Evolutionary conservation across 2,888 invertebrate species (phyloP), one percentile per base, ranked within the genome.

Genomic region (Podotricha telesiphe): DNA sequence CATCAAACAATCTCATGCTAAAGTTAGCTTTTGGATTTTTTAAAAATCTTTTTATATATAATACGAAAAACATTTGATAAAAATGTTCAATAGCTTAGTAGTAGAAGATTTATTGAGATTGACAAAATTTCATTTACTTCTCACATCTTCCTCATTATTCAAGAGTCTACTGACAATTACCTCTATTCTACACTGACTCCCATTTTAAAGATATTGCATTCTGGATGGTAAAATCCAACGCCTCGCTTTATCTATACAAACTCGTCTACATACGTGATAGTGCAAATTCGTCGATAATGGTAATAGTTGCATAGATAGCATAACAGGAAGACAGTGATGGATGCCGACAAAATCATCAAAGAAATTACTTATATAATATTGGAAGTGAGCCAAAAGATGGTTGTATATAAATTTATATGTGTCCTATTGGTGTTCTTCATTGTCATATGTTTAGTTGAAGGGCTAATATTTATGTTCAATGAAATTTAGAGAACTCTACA

Each of bases 21-120:
- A 67, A 74, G 73, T 77, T 86, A 84, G 79, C 88, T 87, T 87
- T 85, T 86, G 89, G 87, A 83, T 74, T 71, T 15, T 22, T 62
- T 65, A 6, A 20, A 11, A 28, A n/a, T n/a, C 20, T 40, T 13
- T 37, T 2, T 37, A 37, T 37, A 8, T 37, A 37, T 2, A 28
- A 6, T 28, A 28, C 6, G 28, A 28, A 28, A 28, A 28, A 4
- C 2, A 28, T 28, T 28, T 28, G 28, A 28, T 28, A 28, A n/a
- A n/a, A n/a, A n/a, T n/a, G n/a, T n/a, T n/a, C n/a, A n/a, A n/a
- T n/a, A n/a, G n/a, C n/a, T n/a, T n/a, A n/a, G n/a, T n/a, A n/a
- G n/a, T n/a, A n/a, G n/a, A n/a, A n/a, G n/a, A n/a, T n/a, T n/a
- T n/a, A n/a, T n/a, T n/a, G n/a, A n/a, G n/a, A n/a, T n/a, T n/a